phyloP scores from a whole-genome alignment of 1,140 invertebrate species.

The Meloidogyne floridensis region DNA sequence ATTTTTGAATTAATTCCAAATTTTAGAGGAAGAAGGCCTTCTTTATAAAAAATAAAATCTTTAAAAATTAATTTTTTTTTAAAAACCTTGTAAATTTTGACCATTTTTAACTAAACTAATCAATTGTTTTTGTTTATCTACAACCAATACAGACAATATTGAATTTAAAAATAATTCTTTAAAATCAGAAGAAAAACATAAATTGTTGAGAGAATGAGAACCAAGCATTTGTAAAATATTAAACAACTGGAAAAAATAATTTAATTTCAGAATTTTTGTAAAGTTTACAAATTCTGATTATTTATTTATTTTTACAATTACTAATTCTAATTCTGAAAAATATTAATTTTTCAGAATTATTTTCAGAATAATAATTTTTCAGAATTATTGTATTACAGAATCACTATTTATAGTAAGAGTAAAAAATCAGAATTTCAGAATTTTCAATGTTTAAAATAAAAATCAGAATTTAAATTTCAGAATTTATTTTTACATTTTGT shows the following conservation, averaged over 20 bases:
- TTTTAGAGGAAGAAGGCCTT: slow-evolving; percentile 12
- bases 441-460: not conserved
- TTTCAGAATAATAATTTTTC: not conserved
- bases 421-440: not conserved
- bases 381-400: slow-evolving; percentile 12
- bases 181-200: not conserved
- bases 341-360: not conserved
- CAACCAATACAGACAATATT: not conserved
- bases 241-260: not conserved
- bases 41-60: not conserved
- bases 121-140: slow-evolving; percentile 3
- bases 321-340: not conserved
- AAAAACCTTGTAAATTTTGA: slow-evolving; percentile 1
- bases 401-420: not conserved
- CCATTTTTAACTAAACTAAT: slow-evolving; percentile 4
- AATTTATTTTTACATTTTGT: not conserved
- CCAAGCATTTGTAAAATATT: not conserved
- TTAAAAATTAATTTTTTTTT: slow-evolving; percentile 1
- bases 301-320: no score
- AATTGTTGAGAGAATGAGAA: not conserved
- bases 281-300: no score
- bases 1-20: slow-evolving; percentile 14
- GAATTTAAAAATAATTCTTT: not conserved
- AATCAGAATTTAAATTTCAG: no score
- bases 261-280: no score